phyloP scores from a whole-genome alignment of 2,888 invertebrate species.

The Leptothorax acervorum region DNA sequence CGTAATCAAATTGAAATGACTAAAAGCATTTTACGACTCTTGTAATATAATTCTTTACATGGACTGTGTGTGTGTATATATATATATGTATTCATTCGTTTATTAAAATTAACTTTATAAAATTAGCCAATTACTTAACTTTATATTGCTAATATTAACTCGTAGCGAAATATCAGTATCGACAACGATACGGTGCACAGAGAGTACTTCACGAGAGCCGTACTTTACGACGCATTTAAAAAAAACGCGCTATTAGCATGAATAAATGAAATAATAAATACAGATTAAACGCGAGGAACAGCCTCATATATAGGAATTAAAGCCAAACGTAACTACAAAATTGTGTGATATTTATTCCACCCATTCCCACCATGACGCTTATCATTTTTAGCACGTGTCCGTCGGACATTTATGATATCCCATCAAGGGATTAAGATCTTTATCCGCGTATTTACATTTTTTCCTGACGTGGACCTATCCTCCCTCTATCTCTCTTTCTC shows the following conservation, averaged over 20 bases:
- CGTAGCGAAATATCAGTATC: not conserved
- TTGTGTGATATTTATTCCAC: conserved; percentile 41
- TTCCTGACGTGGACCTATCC: conserved; percentile 1
- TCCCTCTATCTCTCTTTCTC: not conserved
- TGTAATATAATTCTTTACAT: not conserved
- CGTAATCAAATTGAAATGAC: not conserved
- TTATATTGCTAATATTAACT: not conserved
- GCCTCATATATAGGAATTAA: conserved; percentile 48
- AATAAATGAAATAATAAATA: conserved; percentile 54
- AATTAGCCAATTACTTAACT: conserved; percentile 16
- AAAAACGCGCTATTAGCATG: conserved; percentile 19
- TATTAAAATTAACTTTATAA: conserved; percentile 18
- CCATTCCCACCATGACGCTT: conserved; percentile 38
- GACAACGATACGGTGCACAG: not conserved
- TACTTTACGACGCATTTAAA: conserved; percentile 25
- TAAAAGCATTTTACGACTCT: not conserved
- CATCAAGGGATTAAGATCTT: conserved; percentile 52
- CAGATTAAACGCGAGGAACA: conserved; percentile 34
- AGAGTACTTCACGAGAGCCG: not conserved
- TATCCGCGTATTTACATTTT: conserved; percentile 49
- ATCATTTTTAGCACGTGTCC: conserved; percentile 49
- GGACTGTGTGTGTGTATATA: fast-evolving
- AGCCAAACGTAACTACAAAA: conserved; percentile 46
- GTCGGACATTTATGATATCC: conserved; percentile 46
- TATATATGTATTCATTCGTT: not conserved